phyloP scores from a whole-genome alignment of 2,888 invertebrate species.

The Apodemia duryi region DNA sequence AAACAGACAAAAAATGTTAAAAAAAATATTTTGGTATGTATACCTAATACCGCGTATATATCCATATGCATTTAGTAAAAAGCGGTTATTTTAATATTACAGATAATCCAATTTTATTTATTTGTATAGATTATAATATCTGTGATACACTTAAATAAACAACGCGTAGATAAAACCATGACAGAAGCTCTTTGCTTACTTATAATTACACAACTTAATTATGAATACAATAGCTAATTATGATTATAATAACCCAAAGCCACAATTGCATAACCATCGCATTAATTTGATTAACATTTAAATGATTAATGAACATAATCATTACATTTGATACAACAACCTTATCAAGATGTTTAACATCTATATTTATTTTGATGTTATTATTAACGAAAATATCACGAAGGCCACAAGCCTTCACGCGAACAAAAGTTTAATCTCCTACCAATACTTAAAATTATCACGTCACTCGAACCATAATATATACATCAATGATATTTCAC shows the following conservation, averaged over 20 bases:
- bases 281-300: constrained; percentile 9
- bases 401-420: not conserved
- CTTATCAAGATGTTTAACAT: constrained; percentile 14
- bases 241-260: not conserved
- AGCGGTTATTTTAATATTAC: no score
- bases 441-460: not conserved
- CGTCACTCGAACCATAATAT: not conserved
- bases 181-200: not conserved
- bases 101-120: no score
- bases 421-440: not conserved
- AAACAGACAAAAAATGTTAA: no score
- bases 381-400: constrained; percentile 10
- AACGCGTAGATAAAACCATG: not conserved
- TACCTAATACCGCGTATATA: no score
- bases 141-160: not conserved
- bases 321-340: not conserved
- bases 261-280: not conserved
- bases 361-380: constrained; percentile 8
- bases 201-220: not conserved
- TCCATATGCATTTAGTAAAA: no score
- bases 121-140: no score
- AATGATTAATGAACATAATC: constrained; percentile 3
- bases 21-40: no score
- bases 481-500: not conserved
- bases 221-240: constrained; percentile 3